Evolutionary conservation across 2,888 invertebrate genomes (phyloP).

Genomic region (Tetropium fuscum): DNA sequence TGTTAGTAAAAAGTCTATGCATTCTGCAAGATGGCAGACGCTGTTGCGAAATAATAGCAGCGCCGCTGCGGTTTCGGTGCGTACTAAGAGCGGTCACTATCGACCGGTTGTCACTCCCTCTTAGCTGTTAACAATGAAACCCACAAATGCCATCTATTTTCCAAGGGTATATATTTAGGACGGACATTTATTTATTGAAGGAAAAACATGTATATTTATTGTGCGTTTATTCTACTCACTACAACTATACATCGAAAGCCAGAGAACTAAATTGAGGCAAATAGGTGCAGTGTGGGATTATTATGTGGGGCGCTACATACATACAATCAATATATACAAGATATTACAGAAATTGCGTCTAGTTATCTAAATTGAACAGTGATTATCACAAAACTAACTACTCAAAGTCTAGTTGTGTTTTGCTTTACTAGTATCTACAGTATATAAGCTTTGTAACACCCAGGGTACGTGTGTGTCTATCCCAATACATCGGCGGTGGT

Average conservation of each 20-base stretch:
- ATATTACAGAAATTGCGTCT: slow-evolving; percentile 28
- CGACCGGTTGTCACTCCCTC: slow-evolving; percentile 41
- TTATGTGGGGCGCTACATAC: slow-evolving; percentile 30
- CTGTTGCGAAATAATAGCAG: slow-evolving; percentile 21
- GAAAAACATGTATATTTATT: slow-evolving; percentile 12
- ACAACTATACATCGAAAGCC: slow-evolving; percentile 48
- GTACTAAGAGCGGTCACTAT: slow-evolving; percentile 23
- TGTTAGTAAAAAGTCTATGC: slow-evolving; percentile 14
- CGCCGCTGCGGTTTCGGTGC: slow-evolving; percentile 22
- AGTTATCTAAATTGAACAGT: slow-evolving; percentile 33
- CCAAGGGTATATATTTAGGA: slow-evolving; percentile 9
- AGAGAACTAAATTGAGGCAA: slow-evolving; percentile 22
- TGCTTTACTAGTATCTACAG: slow-evolving; percentile 6
- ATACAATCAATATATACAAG: slow-evolving; percentile 43
- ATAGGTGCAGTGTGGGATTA: slow-evolving; percentile 32
- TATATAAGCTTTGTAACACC: not conserved
- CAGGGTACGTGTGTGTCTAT: slow-evolving; percentile 18
- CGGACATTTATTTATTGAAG: slow-evolving; percentile 2
- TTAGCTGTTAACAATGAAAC: slow-evolving; percentile 34
- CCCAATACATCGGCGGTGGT: not conserved
- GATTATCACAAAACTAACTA: slow-evolving; percentile 25
- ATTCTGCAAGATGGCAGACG: slow-evolving; percentile 38
- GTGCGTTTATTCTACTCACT: slow-evolving; percentile 47
- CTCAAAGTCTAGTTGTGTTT: slow-evolving; percentile 19
- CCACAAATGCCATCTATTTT: slow-evolving; percentile 28